These are phyloP conservation scores for Pherbina coryleti DNA, from an alignment of 2,888 invertebrate genomes.

Conservation along the genomic window DNA sequence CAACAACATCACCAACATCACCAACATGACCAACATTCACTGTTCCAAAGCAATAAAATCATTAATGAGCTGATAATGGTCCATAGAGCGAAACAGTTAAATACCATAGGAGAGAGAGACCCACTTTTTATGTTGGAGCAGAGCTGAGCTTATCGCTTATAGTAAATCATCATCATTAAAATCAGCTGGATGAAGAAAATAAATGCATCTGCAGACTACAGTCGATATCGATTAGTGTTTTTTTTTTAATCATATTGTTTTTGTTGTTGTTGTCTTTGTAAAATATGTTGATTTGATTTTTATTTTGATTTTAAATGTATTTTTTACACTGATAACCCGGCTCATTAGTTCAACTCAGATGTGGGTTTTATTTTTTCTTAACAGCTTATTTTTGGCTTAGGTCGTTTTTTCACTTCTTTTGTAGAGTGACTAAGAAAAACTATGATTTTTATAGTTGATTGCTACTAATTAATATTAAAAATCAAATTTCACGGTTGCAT, in stretches of 20 bases:
- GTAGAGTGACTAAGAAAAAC: no score
- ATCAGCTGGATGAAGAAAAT: no score
- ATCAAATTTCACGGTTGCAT: no score
- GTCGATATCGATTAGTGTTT: not conserved
- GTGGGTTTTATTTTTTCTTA: not conserved
- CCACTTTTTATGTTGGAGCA: not conserved
- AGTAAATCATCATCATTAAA: slow-evolving; percentile 19
- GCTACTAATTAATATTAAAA: no score
- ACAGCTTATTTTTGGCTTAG: no score
- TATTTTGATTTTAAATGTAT: not conserved
- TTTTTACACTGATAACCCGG: slow-evolving; percentile 6
- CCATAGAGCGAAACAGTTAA: not conserved
- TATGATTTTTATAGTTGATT: no score
- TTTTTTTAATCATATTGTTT: not conserved
- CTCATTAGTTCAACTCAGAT: slow-evolving; percentile 12
- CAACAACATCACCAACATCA: slow-evolving; percentile 1
- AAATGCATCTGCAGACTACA: no score
- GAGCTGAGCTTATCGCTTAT: not conserved
- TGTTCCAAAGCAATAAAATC: slow-evolving; percentile 1
- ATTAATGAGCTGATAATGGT: slow-evolving; percentile 17
- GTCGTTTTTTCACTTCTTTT: no score
- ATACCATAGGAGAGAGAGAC: not conserved
- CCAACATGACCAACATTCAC: not conserved
- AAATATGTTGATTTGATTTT: not conserved
- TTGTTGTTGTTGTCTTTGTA: not conserved